These are phyloP conservation scores for Poeciliopsis gracilis DNA, from an alignment of 2,797 vertebrate species.

Conservation along the genomic window DNA sequence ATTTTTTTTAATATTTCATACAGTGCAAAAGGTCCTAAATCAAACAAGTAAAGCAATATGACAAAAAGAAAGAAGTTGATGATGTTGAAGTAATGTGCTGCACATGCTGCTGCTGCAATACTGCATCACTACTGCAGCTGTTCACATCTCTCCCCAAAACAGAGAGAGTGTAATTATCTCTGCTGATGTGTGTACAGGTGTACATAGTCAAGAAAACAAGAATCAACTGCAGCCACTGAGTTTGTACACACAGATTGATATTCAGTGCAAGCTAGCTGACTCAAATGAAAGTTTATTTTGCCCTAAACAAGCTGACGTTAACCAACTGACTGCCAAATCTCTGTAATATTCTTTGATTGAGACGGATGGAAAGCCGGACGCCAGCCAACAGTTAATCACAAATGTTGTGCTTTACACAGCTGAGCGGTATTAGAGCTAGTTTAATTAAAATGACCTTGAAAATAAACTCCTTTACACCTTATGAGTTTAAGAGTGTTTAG, in stretches of 20 bases:
- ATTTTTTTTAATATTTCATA: neutral
- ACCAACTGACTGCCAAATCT: constrained; percentile 43
- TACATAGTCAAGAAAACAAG: constrained; percentile 10
- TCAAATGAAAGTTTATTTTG: constrained; percentile 23
- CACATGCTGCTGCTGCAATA: neutral
- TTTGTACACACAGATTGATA: constrained; percentile 4
- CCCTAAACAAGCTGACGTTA: constrained; percentile 31
- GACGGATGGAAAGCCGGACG: constrained; percentile 13
- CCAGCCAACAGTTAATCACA: constrained; percentile 35
- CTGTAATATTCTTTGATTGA: constrained; percentile 43
- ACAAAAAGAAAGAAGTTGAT: neutral
- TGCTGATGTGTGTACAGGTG: constrained; percentile 1
- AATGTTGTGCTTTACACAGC: constrained; percentile 39
- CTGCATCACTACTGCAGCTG: constrained; percentile 15
- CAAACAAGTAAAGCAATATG: neutral
- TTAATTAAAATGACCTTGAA: constrained; percentile 33
- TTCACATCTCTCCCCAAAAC: neutral
- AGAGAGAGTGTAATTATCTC: constrained; percentile 1
- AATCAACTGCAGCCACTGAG: constrained; percentile 4
- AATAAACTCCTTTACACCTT: constrained; percentile 2
- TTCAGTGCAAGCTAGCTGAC: neutral
- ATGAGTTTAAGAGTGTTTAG: constrained; percentile 8
- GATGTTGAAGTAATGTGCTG: neutral
- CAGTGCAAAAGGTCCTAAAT: neutral
- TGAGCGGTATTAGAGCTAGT: constrained; percentile 26